Evolutionary conservation across 2,888 invertebrate genomes (phyloP).

Genomic region (Agrilus cyanescens): DNA sequence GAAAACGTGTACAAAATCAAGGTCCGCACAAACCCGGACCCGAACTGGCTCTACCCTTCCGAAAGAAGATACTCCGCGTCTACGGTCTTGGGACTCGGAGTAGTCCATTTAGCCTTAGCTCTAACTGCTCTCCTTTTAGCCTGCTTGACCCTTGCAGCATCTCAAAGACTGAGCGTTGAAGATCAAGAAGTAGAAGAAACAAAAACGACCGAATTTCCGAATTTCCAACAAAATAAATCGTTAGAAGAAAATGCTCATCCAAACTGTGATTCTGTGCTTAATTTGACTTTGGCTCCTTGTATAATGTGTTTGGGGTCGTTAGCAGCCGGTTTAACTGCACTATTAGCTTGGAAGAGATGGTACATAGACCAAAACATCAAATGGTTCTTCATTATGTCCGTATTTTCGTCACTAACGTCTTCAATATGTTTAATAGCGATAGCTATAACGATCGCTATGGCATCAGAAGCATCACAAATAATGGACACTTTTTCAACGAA

Average conservation of each 20-base stretch:
- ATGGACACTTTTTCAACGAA: not conserved
- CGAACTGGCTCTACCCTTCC: constrained; percentile 49
- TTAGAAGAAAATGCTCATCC: not conserved
- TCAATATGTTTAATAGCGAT: constrained; percentile 26
- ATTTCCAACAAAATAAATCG: constrained; percentile 11
- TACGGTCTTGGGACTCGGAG: constrained; percentile 51
- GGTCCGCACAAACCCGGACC: constrained; percentile 50
- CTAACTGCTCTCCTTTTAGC: constrained; percentile 46
- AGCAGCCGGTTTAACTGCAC: constrained; percentile 41
- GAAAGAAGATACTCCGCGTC: constrained; percentile 56
- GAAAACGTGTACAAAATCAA: constrained; percentile 57
- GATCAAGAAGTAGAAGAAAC: constrained; percentile 2
- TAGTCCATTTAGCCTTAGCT: constrained; percentile 50
- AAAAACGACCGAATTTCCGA: constrained; percentile 7
- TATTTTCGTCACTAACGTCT: constrained; percentile 39
- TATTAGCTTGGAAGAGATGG: constrained; percentile 53
- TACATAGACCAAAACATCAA: constrained; percentile 54
- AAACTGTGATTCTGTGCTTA: constrained; percentile 18
- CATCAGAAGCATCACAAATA: constrained; percentile 5
- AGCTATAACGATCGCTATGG: constrained; percentile 8
- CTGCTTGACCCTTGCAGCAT: constrained; percentile 30
- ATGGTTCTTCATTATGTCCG: constrained; percentile 46
- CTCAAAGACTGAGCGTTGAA: constrained; percentile 5
- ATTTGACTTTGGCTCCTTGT: constrained; percentile 39
- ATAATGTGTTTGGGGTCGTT: constrained; percentile 41